Conservation (phyloP, 2,797 vertebrate genomes). For the Pipistrellus kuhlii region DNA sequence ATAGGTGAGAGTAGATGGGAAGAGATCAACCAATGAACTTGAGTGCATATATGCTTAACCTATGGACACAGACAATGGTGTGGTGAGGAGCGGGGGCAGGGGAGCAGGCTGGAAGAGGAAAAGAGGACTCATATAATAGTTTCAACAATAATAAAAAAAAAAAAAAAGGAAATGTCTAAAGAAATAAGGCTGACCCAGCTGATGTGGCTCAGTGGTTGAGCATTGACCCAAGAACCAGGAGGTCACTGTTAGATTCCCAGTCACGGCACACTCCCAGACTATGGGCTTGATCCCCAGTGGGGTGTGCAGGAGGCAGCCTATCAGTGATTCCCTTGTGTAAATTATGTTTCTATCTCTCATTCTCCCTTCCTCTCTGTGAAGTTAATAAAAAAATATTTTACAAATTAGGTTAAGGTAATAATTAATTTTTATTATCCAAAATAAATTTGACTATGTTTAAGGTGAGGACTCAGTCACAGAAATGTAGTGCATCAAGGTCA, state of each 20-base stretch:
- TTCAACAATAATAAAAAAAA: too few relatives aligned
- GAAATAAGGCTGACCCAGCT: too few relatives aligned
- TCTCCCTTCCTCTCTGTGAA: background rate
- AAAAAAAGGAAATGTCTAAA: too few relatives aligned
- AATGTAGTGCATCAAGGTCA: background rate
- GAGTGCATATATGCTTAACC: too few relatives aligned
- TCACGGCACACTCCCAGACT: background rate
- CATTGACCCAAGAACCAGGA: background rate
- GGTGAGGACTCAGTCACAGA: conserved; percentile 9
- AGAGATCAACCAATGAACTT: too few relatives aligned
- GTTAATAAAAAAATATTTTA: background rate
- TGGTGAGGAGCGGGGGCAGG: too few relatives aligned
- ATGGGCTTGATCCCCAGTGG: background rate
- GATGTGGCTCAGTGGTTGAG: background rate
- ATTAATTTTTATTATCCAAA: background rate
- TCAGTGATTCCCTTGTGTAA: background rate
- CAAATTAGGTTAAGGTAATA: background rate
- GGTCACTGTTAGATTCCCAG: background rate
- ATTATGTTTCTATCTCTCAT: background rate
- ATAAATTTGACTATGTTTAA: background rate
- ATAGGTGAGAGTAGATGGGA: background rate
- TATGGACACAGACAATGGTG: too few relatives aligned
- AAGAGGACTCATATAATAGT: too few relatives aligned
- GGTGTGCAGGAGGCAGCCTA: background rate
- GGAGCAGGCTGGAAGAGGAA: too few relatives aligned